Evolutionary conservation across 2,888 invertebrate genomes (phyloP), one percentile per base, ranked within the genome.

Genomic region (Hyalella azteca): DNA sequence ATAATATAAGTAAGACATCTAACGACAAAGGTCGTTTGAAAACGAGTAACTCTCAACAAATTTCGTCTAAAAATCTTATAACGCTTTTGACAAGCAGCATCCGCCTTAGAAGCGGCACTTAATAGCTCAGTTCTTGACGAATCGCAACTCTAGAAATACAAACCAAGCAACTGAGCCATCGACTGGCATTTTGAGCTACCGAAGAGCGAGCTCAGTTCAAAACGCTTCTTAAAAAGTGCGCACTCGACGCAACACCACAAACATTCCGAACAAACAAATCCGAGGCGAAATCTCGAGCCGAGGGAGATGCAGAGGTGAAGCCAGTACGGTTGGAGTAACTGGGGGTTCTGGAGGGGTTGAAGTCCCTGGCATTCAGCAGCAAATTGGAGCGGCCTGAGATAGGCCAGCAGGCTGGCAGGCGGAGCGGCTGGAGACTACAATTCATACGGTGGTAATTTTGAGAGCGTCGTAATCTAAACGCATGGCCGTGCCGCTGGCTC

Each of bases 391-490:
- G 36, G 36, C 66, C 19, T 13, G 66, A 66, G 66, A 66, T 66
- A 36, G 66, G 66, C 66, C 32, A 36, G 36, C 22, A 11, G 29
- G 66, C 66, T 36, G 66, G 36, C 45, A 9, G 9, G 45, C 45
- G 11, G 45, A 15, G 11, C 9, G 11, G 15, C 11, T 15, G 36
- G 26, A 29, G 66, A 32, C 66, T 36, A 36, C 66, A 66, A 66
- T 66, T 66, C 66, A 66, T 66, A 22, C 66, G 66, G 66, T 19
- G 32, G 66, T 66, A 66, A 66, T 66, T 66, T 66, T 66, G 66
- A 66, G 66, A 66, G 66, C 32, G 66, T 19, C 36, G 66, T 66
- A 66, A 66, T 66, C 66, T 66, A 66, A 66, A 66, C 66, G 66
- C 66, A 66, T 66, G 66, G 66, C 66, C 7, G 29, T 1, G 39